These are phyloP conservation scores for Callionymus lyra DNA, from an alignment of 2,113 vertebrate genomes.

Conservation along the genomic window DNA sequence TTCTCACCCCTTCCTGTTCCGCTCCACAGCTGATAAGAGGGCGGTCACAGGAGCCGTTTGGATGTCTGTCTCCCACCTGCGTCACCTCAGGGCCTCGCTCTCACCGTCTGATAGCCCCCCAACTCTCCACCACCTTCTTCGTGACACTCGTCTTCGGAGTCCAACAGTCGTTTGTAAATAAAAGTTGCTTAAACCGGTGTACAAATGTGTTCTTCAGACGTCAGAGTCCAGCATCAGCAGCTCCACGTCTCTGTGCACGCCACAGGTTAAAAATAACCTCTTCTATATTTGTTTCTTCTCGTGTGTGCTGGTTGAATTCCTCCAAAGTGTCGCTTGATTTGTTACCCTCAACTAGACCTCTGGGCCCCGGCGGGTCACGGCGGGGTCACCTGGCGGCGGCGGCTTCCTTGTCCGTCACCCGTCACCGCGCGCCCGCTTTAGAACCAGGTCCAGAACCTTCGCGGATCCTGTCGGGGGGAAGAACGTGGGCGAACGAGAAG, in stretches of 20 bases:
- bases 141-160: neutral
- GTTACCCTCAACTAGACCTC: constrained; percentile 69
- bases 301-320: constrained; percentile 56
- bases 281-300: constrained; percentile 28
- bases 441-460: constrained; percentile 50
- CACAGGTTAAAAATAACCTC: constrained; percentile 28
- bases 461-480: constrained; percentile 68
- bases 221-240: no score
- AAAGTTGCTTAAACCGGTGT: no score
- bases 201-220: no score
- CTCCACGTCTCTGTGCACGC: no score
- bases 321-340: constrained; percentile 70
- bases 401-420: constrained; percentile 67
- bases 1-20: constrained; percentile 55
- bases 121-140: neutral
- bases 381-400: constrained; percentile 68
- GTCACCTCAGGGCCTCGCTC: constrained; percentile 59
- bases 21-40: constrained; percentile 51
- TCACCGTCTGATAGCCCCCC: constrained; percentile 24
- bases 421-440: constrained; percentile 76
- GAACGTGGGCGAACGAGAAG: constrained; percentile 64
- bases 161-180: no score
- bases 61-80: constrained; percentile 73
- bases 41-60: constrained; percentile 38
- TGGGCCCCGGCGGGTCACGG: constrained; percentile 65